Conservation (phyloP, 2,797 vertebrate genomes). For the Hipposideros larvatus region DNA sequence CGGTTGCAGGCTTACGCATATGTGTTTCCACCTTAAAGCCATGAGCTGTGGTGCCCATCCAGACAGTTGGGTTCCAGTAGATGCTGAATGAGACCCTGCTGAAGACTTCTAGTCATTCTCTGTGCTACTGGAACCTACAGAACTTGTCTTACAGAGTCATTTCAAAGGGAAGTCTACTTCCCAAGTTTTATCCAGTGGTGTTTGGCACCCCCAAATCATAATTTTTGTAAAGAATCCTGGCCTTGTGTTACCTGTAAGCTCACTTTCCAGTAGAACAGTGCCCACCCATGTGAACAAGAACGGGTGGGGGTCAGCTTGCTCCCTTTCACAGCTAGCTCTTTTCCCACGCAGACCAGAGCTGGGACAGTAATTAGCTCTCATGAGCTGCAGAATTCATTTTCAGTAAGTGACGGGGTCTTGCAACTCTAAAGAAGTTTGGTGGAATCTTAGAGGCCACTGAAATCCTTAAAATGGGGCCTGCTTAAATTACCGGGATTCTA, state of each 20-base stretch:
- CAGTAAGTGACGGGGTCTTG: not conserved
- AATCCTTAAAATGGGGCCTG: not conserved
- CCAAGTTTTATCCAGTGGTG: not conserved
- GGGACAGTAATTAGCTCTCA: not conserved
- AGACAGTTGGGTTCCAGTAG: not conserved
- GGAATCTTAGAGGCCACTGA: not conserved
- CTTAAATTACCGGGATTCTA: not conserved
- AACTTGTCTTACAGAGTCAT: not conserved
- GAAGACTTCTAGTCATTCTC: not conserved
- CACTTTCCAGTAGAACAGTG: not conserved
- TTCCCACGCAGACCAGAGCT: not conserved
- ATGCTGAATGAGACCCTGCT: not conserved
- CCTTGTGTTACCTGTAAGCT: not conserved
- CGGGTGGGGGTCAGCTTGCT: not conserved
- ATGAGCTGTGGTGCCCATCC: not conserved
- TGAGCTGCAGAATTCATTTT: not conserved
- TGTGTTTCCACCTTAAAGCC: not conserved
- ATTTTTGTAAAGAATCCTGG: slow-evolving; percentile 7
- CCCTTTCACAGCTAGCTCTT: not conserved
- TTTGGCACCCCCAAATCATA: not conserved
- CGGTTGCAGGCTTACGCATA: not conserved
- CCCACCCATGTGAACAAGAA: not conserved
- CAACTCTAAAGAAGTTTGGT: slow-evolving; percentile 4
- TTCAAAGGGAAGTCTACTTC: slow-evolving; percentile 15
- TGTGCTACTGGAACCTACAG: not conserved